These are phyloP conservation scores for Hyperoplus lanceolatus DNA, from an alignment of 2,797 vertebrate genomes.

Conservation along the genomic window DNA sequence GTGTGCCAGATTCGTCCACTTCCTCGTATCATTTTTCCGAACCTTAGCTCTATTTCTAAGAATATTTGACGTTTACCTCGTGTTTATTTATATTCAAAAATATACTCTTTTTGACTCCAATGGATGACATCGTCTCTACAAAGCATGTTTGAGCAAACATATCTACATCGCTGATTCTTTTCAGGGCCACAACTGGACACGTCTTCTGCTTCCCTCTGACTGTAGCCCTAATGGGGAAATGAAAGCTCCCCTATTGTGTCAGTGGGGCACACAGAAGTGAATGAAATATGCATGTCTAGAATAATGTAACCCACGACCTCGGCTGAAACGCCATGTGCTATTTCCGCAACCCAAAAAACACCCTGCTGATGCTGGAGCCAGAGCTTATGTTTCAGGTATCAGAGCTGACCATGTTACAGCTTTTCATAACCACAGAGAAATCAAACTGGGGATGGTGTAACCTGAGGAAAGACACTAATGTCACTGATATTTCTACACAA, in stretches of 20 bases:
- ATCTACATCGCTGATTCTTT: conserved; percentile 30
- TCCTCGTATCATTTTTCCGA: neutral
- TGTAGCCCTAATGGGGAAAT: conserved; percentile 67
- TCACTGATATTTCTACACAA: conserved; percentile 22
- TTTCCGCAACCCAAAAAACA: conserved; percentile 55
- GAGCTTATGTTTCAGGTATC: conserved; percentile 49
- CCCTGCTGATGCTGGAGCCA: conserved; percentile 31
- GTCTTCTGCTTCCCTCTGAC: conserved; percentile 62
- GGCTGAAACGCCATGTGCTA: conserved; percentile 43
- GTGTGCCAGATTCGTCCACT: neutral
- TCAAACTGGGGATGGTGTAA: conserved; percentile 27
- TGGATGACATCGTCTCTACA: conserved; percentile 1
- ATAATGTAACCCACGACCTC: conserved; percentile 61
- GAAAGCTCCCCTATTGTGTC: conserved; percentile 75
- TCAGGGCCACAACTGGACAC: conserved; percentile 37
- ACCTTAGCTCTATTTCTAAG: neutral
- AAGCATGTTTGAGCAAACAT: conserved; percentile 10
- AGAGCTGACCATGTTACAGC: conserved; percentile 30
- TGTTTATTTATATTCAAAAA: neutral
- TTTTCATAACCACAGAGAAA: conserved; percentile 39
- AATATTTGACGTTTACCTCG: neutral
- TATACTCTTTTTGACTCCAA: conserved; percentile 9
- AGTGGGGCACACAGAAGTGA: conserved; percentile 64
- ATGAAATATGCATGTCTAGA: conserved; percentile 73
- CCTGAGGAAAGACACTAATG: conserved; percentile 17